Conservation (phyloP, 1,140 invertebrate genomes). For the Lutraria rhynchaena region DNA sequence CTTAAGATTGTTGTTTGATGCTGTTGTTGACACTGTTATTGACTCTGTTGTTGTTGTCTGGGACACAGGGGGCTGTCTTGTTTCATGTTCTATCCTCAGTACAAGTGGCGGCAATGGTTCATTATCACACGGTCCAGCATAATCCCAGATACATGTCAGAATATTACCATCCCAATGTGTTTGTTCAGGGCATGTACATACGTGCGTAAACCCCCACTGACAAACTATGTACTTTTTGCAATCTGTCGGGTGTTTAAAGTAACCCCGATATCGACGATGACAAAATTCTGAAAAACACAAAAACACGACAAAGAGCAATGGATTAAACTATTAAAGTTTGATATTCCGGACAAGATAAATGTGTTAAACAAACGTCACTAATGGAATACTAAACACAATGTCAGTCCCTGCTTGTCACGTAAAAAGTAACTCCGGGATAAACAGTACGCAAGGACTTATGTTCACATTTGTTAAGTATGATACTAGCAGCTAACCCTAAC, state of each 20-base stretch:
- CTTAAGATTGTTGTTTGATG: neutral
- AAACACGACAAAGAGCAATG: too few species aligned
- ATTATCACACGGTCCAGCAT: neutral
- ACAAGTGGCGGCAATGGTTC: too few species aligned
- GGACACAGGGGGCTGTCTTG: neutral
- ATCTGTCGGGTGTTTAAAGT: slow-evolving; percentile 7
- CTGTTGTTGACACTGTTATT: neutral
- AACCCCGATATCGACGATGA: slow-evolving; percentile 20
- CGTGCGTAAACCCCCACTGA: slow-evolving; percentile 40
- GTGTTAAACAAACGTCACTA: too few species aligned
- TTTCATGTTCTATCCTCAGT: neutral
- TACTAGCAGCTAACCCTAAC: too few species aligned
- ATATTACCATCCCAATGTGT: slow-evolving; percentile 30
- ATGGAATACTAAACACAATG: too few species aligned
- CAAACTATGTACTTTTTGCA: slow-evolving; percentile 49
- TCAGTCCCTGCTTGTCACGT: too few species aligned
- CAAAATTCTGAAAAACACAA: slow-evolving; percentile 33
- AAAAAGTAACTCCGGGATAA: too few species aligned
- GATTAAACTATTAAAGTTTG: too few species aligned
- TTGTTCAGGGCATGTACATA: slow-evolving; percentile 33
- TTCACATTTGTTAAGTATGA: too few species aligned
- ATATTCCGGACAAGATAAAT: too few species aligned
- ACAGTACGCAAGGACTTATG: too few species aligned
- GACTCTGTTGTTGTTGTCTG: slow-evolving; percentile 9
- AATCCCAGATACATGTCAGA: slow-evolving; percentile 42